Conservation (phyloP, 2,888 invertebrate species). For the Volucella bombylans region DNA sequence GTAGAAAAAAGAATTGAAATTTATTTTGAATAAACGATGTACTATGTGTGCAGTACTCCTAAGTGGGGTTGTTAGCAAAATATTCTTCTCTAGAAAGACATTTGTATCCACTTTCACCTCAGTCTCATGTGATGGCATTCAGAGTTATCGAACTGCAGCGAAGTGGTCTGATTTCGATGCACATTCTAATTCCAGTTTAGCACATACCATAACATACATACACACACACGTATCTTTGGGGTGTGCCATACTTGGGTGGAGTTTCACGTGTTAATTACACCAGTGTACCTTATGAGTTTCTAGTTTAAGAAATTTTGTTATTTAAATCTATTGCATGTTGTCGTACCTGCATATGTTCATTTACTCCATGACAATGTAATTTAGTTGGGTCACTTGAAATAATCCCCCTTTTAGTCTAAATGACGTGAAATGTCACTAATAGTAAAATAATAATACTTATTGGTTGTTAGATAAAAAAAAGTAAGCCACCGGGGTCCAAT, state of each 20-base stretch:
- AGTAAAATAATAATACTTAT: too few relatives aligned
- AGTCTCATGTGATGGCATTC: not conserved
- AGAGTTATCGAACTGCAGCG: conserved; percentile 29
- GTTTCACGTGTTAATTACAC: not conserved
- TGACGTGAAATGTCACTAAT: too few relatives aligned
- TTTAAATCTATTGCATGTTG: conserved; percentile 7
- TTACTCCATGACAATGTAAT: too few relatives aligned
- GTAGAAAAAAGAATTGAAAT: not conserved
- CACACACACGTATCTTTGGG: not conserved
- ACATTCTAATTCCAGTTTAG: conserved; percentile 7
- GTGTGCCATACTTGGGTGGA: not conserved
- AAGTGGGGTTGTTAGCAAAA: conserved; percentile 4
- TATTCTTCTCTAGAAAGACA: not conserved
- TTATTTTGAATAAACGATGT: conserved; percentile 9
- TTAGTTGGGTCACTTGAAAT: too few relatives aligned
- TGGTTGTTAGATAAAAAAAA: too few relatives aligned
- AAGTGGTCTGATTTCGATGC: conserved; percentile 48
- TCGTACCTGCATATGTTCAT: too few relatives aligned
- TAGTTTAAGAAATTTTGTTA: too few relatives aligned
- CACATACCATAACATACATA: not conserved
- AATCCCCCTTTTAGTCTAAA: too few relatives aligned
- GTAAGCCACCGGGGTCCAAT: too few relatives aligned
- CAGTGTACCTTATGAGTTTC: not conserved
- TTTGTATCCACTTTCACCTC: too few relatives aligned
- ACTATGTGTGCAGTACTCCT: too few relatives aligned